Evolutionary conservation across 2,888 invertebrate genomes (phyloP).

Genomic region (Orgyia antiqua): DNA sequence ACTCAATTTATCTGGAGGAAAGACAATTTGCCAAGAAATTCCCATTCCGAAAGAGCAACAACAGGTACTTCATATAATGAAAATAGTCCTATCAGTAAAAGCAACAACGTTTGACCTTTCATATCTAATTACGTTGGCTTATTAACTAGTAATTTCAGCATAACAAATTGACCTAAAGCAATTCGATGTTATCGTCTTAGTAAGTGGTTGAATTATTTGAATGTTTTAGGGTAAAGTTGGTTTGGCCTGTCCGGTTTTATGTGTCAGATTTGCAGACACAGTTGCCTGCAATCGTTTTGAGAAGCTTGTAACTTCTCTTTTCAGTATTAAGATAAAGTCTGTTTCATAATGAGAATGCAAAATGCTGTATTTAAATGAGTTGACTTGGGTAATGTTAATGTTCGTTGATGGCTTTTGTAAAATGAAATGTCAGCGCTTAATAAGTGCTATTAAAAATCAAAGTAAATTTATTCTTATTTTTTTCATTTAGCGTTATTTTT

Average conservation of each 20-base stretch:
- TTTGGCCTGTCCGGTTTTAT: constrained; percentile 11
- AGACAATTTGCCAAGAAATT: constrained; percentile 6
- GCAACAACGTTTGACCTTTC: constrained; percentile 37
- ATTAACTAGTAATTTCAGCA: constrained; percentile 33
- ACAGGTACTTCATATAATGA: constrained; percentile 29
- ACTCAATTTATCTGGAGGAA: no score
- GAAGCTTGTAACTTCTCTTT: constrained; percentile 2
- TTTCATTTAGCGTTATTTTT: no score
- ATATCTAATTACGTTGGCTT: constrained; percentile 31
- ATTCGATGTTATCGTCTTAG: constrained; percentile 26
- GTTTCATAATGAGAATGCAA: background rate
- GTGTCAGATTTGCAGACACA: constrained; percentile 8
- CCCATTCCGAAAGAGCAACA: constrained; percentile 7
- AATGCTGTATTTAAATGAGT: background rate
- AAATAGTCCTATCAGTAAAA: constrained; percentile 33
- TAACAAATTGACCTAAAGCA: constrained; percentile 27
- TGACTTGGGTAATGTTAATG: background rate
- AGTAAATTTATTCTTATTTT: no score
- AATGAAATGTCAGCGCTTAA: no score
- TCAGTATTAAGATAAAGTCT: background rate
- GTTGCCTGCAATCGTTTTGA: constrained; percentile 10
- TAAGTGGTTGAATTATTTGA: constrained; percentile 11
- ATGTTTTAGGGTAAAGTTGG: constrained; percentile 17
- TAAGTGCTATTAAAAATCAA: no score
- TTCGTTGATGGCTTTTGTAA: no score